phyloP scores from a whole-genome alignment of 1,140 invertebrate species.

The Lethrus apterus region DNA sequence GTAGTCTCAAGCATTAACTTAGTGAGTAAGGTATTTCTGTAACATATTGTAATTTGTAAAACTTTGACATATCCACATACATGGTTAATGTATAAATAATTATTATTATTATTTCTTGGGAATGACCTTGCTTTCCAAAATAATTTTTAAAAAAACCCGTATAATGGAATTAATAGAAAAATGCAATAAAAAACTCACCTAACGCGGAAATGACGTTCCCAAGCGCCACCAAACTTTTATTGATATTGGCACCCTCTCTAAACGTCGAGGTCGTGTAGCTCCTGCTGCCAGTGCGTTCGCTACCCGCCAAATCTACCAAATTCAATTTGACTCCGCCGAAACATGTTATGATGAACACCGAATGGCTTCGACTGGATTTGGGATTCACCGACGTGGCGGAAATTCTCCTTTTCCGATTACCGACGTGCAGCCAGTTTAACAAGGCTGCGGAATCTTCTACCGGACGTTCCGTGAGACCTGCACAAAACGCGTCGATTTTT shows the following conservation, averaged over 20 bases:
- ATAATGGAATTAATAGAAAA: slow-evolving; percentile 2
- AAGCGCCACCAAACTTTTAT: slow-evolving; percentile 70
- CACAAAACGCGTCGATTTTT: background rate
- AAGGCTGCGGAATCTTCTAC: slow-evolving; percentile 44
- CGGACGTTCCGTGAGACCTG: slow-evolving; percentile 49
- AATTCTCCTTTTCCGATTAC: slow-evolving; percentile 43
- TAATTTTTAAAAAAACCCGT: too few species aligned
- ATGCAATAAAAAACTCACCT: slow-evolving; percentile 43
- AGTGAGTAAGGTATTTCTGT: too few species aligned
- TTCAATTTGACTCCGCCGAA: slow-evolving; percentile 50
- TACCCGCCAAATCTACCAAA: slow-evolving; percentile 61
- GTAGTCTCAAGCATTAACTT: too few species aligned
- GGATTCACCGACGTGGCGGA: slow-evolving; percentile 48
- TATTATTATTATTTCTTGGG: too few species aligned
- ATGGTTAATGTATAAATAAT: too few species aligned
- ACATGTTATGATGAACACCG: slow-evolving; percentile 47
- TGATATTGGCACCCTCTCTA: slow-evolving; percentile 75
- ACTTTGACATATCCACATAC: too few species aligned
- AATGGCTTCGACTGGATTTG: slow-evolving; percentile 56
- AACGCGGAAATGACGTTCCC: slow-evolving; percentile 71
- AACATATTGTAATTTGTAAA: too few species aligned
- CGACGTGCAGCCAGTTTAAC: slow-evolving; percentile 44
- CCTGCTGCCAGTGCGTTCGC: slow-evolving; percentile 34
- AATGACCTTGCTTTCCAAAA: too few species aligned
- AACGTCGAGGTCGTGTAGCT: slow-evolving; percentile 40